Base-by-base conservation (phyloP, 2,797 vertebrate species). In the Mormyrus hasselquistii region DNA sequence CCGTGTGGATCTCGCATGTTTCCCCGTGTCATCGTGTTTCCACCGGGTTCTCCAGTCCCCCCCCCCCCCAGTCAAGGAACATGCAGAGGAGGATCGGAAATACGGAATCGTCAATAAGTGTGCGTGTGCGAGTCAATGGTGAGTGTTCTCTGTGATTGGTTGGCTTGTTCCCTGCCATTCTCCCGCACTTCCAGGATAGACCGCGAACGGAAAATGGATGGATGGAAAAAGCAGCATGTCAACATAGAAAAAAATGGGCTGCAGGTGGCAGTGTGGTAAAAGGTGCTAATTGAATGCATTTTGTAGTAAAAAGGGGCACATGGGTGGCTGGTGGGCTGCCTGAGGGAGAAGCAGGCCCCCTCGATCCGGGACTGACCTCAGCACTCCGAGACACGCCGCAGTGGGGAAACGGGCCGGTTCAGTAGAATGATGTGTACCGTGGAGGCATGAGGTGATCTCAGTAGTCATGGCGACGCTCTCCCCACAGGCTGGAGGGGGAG, bases 401-500 rank as follows among this genome's bases (percentile, higher is more conserved):
- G 1, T 16, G 12, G 10, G 25, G 65, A 25, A 34, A 69, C 0
- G 1, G 25, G 29, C 10, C 25, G 65, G 25, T 4, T 34, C 4
- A 34, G 25, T 0, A 62, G 19, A 22, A 7, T 57, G 55, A 57
- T 57, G 19, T 57, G 53, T n/a, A 57, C 53, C 1, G 59, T 3
- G 7, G 7, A 22, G n/a, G 57, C 57, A 0, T 22, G 57, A 25
- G 25, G 69, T n/a, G 1, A 7, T n/a, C n/a, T 82, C 10, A n/a
- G 82, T 8, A 22, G 41, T 19, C 47, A 4, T 49, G n/a, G n/a
- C 9, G 5, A 50, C n/a, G 3, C n/a, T 5, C 47, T 84, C 7
- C 29, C 89, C 34, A 29, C 90, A 99, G 98, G 90, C 92, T 97
- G 92, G 94, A 96, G 88, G 96, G 95, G 88, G 95, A 96, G 89